A percentile compares a stretch with the other conserved stretches of the same genome.
These are phyloP conservation scores for Sclerurus mexicanus DNA, from an alignment of 2,113 vertebrate species.

Conservation along the genomic window DNA sequence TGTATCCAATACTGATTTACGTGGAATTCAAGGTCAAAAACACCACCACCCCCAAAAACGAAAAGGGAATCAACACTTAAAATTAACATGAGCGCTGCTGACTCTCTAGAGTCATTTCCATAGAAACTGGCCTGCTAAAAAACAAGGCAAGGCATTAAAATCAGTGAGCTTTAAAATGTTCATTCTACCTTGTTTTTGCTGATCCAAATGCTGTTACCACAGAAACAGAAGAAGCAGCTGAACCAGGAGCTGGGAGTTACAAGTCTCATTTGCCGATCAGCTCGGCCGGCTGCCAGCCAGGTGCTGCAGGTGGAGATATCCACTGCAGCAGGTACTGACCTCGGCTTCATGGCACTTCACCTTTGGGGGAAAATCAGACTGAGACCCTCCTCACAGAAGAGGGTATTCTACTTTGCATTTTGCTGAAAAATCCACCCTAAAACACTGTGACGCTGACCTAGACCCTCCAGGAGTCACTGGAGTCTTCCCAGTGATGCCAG, in stretches of 20 bases:
- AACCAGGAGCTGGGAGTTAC: neutral
- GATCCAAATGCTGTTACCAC: constrained; percentile 55
- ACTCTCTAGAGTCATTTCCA: constrained; percentile 39
- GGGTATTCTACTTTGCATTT: neutral
- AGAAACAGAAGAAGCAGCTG: constrained; percentile 32
- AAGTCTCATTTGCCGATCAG: neutral
- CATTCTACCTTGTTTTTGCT: constrained; percentile 29
- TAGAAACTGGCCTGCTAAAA: constrained; percentile 50
- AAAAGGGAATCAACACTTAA: neutral
- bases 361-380: neutral
- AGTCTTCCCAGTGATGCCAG: neutral
- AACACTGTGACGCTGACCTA: neutral
- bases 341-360: neutral
- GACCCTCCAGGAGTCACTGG: neutral
- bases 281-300: neutral
- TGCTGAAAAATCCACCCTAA: neutral
- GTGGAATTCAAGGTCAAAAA: neutral
- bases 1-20: neutral
- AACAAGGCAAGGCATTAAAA: constrained; percentile 26
- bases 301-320: neutral
- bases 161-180: constrained; percentile 17
- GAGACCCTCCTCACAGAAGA: neutral
- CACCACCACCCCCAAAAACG: neutral
- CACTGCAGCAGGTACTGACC: neutral
- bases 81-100: neutral